Conservation (phyloP, 2,888 invertebrate genomes). For the Deilephila elpenor region DNA sequence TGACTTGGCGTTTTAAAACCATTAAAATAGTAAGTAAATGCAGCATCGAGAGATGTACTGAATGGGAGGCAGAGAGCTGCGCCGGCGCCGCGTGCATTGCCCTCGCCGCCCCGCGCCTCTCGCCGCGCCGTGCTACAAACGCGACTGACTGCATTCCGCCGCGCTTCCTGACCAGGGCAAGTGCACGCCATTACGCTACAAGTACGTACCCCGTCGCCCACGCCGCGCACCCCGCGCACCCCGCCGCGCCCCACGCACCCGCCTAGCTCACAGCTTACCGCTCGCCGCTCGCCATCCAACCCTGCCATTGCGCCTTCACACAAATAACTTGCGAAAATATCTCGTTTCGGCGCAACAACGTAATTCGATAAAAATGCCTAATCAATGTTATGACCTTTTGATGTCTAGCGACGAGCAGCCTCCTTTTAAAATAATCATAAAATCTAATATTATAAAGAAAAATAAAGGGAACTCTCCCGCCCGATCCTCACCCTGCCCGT, state of each 20-base stretch:
- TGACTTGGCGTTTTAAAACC: conserved; percentile 32
- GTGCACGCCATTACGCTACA: conserved; percentile 80
- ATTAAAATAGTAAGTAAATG: conserved; percentile 59
- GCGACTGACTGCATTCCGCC: conserved; percentile 84
- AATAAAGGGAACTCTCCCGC: conserved; percentile 63
- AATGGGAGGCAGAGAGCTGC: conserved; percentile 74
- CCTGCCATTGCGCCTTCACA: conserved; percentile 48
- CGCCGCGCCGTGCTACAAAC: conserved; percentile 66
- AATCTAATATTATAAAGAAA: conserved; percentile 70
- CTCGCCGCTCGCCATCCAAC: conserved; percentile 55
- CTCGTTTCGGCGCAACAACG: conserved; percentile 51
- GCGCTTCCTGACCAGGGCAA: conserved; percentile 84
- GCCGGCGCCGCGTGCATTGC: conserved; percentile 79
- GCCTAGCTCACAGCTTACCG: conserved; percentile 60
- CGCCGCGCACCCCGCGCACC: conserved; percentile 39
- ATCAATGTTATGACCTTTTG: conserved; percentile 60
- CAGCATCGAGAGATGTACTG: conserved; percentile 70
- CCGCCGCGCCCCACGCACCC: conserved; percentile 44
- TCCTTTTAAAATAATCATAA: conserved; percentile 73
- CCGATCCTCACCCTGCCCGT: conserved; percentile 52
- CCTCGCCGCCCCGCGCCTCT: conserved; percentile 61
- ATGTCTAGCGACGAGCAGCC: conserved; percentile 55
- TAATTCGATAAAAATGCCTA: conserved; percentile 60
- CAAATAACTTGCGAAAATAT: conserved; percentile 56
- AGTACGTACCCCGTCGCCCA: conserved; percentile 65